Evolutionary conservation across 2,797 vertebrate genomes (phyloP).

Genomic region (Peromyscus eremicus): DNA sequence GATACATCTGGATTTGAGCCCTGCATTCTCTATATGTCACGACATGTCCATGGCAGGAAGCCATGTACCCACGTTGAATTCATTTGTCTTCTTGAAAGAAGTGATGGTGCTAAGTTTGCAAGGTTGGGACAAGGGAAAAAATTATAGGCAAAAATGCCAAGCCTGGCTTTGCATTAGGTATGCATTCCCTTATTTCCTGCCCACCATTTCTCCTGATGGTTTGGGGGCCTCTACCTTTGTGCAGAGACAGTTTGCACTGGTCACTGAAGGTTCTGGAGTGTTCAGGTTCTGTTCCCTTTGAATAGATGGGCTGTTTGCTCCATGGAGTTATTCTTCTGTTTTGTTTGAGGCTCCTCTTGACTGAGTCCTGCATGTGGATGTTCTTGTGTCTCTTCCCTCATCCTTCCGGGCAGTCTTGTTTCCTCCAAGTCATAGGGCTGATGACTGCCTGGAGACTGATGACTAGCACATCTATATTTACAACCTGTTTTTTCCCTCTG

Average conservation of each 20-base stretch:
- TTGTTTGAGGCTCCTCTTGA: neutral
- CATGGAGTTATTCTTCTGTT: neutral
- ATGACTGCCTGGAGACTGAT: neutral
- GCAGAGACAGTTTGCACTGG: neutral
- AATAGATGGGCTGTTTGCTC: neutral
- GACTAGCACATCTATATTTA: constrained; percentile 44
- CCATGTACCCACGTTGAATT: neutral
- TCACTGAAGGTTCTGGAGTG: neutral
- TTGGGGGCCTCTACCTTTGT: neutral
- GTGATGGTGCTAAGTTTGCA: neutral
- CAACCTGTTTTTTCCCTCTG: neutral
- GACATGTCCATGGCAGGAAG: neutral
- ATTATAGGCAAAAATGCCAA: neutral
- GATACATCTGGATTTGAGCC: neutral
- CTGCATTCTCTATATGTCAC: neutral
- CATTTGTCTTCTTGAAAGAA: constrained; percentile 1
- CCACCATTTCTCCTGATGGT: neutral
- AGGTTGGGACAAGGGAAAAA: neutral
- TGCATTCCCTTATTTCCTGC: neutral
- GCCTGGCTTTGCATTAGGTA: neutral
- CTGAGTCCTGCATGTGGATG: neutral
- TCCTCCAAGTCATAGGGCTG: neutral
- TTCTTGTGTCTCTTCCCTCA: neutral
- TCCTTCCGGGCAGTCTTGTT: neutral
- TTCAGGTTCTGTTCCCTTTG: constrained; percentile 27